Evolutionary conservation across 1,140 invertebrate species (phyloP).

Genomic region (Drosophila rufa): DNA sequence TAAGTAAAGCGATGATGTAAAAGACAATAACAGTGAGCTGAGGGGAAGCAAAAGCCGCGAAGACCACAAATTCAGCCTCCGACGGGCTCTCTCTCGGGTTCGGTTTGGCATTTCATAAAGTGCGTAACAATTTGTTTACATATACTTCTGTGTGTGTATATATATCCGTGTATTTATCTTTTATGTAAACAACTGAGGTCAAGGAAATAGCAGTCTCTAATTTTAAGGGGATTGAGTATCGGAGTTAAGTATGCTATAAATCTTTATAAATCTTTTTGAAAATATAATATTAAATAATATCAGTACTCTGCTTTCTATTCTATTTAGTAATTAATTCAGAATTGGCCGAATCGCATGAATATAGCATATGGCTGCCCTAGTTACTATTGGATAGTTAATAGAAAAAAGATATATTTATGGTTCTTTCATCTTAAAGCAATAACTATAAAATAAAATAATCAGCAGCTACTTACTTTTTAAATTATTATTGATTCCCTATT

Average conservation of each 20-base stretch:
- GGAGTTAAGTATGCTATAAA: too few species aligned
- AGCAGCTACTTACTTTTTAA: too few species aligned
- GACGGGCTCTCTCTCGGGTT: conserved; percentile 17
- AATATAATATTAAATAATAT: too few species aligned
- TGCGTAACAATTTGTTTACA: conserved; percentile 75
- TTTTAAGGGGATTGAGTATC: not conserved
- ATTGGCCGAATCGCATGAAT: too few species aligned
- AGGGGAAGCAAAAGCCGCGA: conserved; percentile 49
- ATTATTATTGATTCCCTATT: not conserved
- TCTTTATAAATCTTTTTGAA: too few species aligned
- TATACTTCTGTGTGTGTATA: conserved; percentile 50
- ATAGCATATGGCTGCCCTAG: too few species aligned
- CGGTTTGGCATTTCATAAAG: conserved; percentile 73
- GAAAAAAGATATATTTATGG: too few species aligned
- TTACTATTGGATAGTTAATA: too few species aligned
- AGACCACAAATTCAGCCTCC: conserved; percentile 70
- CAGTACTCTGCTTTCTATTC: too few species aligned
- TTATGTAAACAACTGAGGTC: conserved; percentile 6
- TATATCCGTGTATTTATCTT: conserved; percentile 37
- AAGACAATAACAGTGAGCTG: conserved; percentile 68
- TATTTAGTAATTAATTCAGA: too few species aligned
- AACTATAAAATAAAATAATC: too few species aligned
- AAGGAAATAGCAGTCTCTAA: conserved; percentile 4
- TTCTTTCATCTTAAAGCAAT: too few species aligned
- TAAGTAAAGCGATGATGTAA: conserved; percentile 83